phyloP scores from a whole-genome alignment of 2,888 invertebrate species.

The Dynastes hyllus region DNA sequence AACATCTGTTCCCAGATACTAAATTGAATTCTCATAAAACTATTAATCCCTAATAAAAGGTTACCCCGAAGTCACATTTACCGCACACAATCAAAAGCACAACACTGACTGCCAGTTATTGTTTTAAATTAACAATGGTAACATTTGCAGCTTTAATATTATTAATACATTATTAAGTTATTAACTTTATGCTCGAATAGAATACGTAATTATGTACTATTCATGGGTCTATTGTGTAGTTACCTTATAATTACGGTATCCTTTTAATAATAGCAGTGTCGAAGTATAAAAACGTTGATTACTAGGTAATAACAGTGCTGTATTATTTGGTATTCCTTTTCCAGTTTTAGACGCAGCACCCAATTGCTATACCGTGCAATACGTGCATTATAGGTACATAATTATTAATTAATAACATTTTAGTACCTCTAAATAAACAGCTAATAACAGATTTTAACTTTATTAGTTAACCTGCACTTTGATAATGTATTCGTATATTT shows the following conservation, averaged over 20 bases:
- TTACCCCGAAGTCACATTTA: neutral
- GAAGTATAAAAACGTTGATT: constrained; percentile 4
- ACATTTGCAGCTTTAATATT: neutral
- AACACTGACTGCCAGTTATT: neutral
- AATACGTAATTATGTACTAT: constrained; percentile 1
- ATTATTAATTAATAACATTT: too few relatives aligned
- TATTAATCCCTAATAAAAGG: too few relatives aligned
- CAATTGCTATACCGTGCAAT: too few relatives aligned
- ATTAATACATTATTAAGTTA: neutral
- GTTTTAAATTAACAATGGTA: constrained; percentile 3
- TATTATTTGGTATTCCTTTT: too few relatives aligned
- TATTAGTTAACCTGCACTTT: too few relatives aligned
- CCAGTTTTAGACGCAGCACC: too few relatives aligned
- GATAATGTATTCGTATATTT: too few relatives aligned
- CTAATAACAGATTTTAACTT: too few relatives aligned
- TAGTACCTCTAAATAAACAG: too few relatives aligned
- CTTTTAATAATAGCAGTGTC: neutral
- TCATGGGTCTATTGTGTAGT: neutral
- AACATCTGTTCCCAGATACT: too few relatives aligned
- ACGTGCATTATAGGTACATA: too few relatives aligned
- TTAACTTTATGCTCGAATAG: neutral
- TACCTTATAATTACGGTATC: neutral
- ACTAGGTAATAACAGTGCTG: neutral
- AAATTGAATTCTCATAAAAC: too few relatives aligned
- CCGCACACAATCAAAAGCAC: neutral